These are phyloP conservation scores for Ophiodon elongatus DNA, from an alignment of 2,113 vertebrate genomes.

Conservation along the genomic window DNA sequence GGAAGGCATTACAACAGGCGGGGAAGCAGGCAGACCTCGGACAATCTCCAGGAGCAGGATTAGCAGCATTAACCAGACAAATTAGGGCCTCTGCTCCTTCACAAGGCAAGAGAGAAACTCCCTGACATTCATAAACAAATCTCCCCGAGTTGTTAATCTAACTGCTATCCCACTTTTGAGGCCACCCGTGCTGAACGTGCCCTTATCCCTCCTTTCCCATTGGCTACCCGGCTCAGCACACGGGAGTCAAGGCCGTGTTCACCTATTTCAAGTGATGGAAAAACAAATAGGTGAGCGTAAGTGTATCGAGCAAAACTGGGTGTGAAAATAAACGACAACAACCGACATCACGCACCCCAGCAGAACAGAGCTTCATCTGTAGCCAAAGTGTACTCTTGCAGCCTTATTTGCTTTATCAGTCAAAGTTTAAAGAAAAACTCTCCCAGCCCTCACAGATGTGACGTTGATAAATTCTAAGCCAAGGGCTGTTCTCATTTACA, in stretches of 20 bases:
- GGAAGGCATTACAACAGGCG: constrained; percentile 70
- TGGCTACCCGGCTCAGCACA: constrained; percentile 3
- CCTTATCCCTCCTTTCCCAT: constrained; percentile 1
- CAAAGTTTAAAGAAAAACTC: constrained; percentile 21
- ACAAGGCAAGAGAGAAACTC: constrained; percentile 56
- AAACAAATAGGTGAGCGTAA: constrained; percentile 75
- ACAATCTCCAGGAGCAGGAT: constrained; percentile 70
- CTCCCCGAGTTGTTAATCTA: constrained; percentile 54
- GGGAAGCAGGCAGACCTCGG: constrained; percentile 24
- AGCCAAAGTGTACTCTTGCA: neutral
- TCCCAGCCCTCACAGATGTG: constrained; percentile 47
- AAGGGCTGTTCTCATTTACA: constrained; percentile 46
- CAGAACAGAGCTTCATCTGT: constrained; percentile 10
- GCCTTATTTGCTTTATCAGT: constrained; percentile 43
- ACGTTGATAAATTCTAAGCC: constrained; percentile 57
- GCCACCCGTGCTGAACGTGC: constrained; percentile 59
- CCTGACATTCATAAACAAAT: constrained; percentile 66
- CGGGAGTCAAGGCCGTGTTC: constrained; percentile 70
- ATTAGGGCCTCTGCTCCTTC: constrained; percentile 66
- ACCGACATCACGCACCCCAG: constrained; percentile 33
- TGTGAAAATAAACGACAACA: constrained; percentile 79
- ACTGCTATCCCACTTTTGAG: constrained; percentile 34
- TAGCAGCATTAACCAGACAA: constrained; percentile 75
- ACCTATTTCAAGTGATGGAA: constrained; percentile 63
- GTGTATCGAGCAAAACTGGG: constrained; percentile 46